Evolutionary conservation across 1,140 invertebrate species (phyloP), one percentile per base, ranked within the genome.

Genomic region (Sipha flava): DNA sequence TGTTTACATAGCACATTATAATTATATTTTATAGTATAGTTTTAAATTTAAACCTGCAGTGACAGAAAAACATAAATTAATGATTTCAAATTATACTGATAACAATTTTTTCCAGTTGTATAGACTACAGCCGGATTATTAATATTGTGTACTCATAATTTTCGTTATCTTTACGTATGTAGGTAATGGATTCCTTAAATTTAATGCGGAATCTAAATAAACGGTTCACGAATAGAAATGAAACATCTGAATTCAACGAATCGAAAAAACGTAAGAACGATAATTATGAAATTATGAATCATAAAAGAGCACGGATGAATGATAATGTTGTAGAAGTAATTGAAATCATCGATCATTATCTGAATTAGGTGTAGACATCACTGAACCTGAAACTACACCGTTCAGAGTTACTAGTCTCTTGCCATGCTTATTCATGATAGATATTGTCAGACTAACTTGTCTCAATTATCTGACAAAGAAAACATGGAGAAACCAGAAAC

Each of bases 291-390:
- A 10, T 6, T 31, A n/a, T 77, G 43, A 47, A 14, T 43, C 57
- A 26, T 57, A 77, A 77, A 77, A 59, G 73, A 77, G 23, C 23
- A 2, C 73, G 73, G 3, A 77, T 77, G 73, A 52, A 77, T 23
- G 73, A 77, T 18, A 77, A 52, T 10, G 34, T 77, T 26, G 73
- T 77, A 29, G 73, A 77, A 77, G 37, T 77, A 10, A 52, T 77
- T 77, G 73, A 77, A 43, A 77, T 77, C 14, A 77, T 52, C 3
- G 73, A 77, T 59, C 52, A 1, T 16, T 77, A 77, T 77, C 73
- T 77, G 73, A 77, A 59, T 21, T 23, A 59, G 73, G 59, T 14
- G n/a, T n/a, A n/a, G 73, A 77, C 57, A 77, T 77, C 16, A 59
- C 34, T 16, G 73, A 77, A 57, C 52, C 73, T 16, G 73, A 23